Base-by-base conservation (phyloP, 2,113 vertebrate species). In the Synchiropus splendidus region DNA sequence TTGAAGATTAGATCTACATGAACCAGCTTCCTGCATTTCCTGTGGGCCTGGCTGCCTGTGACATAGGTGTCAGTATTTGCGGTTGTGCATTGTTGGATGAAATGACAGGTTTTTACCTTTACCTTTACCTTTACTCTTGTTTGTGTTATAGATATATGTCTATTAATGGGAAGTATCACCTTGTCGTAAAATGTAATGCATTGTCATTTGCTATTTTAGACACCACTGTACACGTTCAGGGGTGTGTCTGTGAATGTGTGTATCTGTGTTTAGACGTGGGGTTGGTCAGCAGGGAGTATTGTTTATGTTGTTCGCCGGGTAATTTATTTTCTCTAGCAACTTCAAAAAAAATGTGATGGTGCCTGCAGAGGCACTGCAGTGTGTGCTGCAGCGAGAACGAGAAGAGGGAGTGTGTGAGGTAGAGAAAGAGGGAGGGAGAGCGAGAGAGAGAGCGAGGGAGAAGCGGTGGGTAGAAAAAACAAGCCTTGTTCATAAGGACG, bases 361-460 rank as follows among this genome's bases (percentile, higher is more conserved):
- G 81, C 70, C 78, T 85, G 83, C 83, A 83, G 79, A 83, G 80
- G 78, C 74, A 86, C 82, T 85, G 83, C 83, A 85, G 82, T 80
- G 70, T 68, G 72, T 65, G 73, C 77, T 82, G 81, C 81, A 82
- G 67, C 58, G 65, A 43, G 42, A 31, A 36, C 30, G 48, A 15
- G 32, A 62, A 52, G 61, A 61, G 55, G 46, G 34, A 45, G 54
- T 33, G 54, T 38, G 15, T 42, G 37, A 31, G 17, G 32, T 27
- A 46, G 49, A 44, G 44, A 48, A 47, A 59, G 42, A 37, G 58
- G 39, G 51, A 37, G 34, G 34, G 45, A 42, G 45, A 45, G 21
- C 38, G 54, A 49, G 51, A 43, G 39, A 40, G 39, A 39, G 44
- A 50, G 46, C 18, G 42, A 36, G 21, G 42, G 58, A 33, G 32